These are phyloP conservation scores for Yponomeuta evonymella DNA, from an alignment of 2,888 invertebrate species.

Conservation along the genomic window DNA sequence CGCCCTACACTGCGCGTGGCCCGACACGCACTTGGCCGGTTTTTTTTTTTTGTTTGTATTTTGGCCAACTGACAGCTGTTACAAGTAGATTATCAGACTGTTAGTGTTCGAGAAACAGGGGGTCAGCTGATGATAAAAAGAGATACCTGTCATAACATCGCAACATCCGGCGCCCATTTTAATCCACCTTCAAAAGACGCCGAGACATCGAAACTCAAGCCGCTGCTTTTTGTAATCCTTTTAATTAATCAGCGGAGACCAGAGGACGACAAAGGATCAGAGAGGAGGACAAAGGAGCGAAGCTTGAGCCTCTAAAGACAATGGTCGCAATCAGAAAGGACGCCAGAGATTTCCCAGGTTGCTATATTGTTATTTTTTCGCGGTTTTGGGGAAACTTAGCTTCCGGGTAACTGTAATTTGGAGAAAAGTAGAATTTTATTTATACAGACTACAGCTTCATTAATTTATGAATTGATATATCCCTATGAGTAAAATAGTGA, in stretches of 20 bases:
- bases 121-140: neutral
- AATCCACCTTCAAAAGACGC: neutral
- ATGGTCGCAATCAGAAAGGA: slow-evolving; percentile 18
- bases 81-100: too few relatives aligned
- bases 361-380: neutral
- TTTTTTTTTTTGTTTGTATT: too few relatives aligned
- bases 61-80: too few relatives aligned
- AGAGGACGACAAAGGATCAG: slow-evolving; percentile 43
- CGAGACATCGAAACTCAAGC: neutral
- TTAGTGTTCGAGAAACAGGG: neutral
- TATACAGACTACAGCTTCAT: too few relatives aligned
- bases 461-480: too few relatives aligned
- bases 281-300: neutral
- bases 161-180: neutral
- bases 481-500: too few relatives aligned
- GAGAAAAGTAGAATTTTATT: too few relatives aligned
- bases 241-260: slow-evolving; percentile 31
- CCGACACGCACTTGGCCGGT: too few relatives aligned
- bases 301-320: slow-evolving; percentile 14
- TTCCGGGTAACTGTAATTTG: too few relatives aligned
- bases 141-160: neutral
- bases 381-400: too few relatives aligned
- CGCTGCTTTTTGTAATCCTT: slow-evolving; percentile 18
- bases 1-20: too few relatives aligned
- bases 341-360: slow-evolving; percentile 2